Evolutionary conservation across 2,888 invertebrate species (phyloP).

Genomic region (Leucophenga maculata): DNA sequence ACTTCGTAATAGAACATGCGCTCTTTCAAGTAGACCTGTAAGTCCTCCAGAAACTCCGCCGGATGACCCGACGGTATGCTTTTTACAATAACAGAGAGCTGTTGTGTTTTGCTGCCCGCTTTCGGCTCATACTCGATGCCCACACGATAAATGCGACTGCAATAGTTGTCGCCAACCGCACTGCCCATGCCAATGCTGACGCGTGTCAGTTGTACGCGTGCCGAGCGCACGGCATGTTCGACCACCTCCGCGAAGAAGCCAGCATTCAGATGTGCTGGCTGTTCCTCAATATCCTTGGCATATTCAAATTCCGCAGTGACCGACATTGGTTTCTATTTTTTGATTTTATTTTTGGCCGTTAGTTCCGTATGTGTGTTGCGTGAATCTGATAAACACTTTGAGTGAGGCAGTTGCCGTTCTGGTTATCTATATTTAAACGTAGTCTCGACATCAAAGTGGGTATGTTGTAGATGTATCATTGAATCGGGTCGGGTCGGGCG

Average conservation of each 20-base stretch:
- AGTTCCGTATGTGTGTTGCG: no score
- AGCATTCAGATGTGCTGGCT: conserved; percentile 52
- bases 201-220: conserved; percentile 42
- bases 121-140: conserved; percentile 46
- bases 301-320: conserved; percentile 51
- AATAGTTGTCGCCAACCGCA: conserved; percentile 66
- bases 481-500: no score
- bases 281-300: conserved; percentile 45
- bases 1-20: conserved; percentile 67
- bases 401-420: no score
- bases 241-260: conserved; percentile 61
- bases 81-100: conserved; percentile 45
- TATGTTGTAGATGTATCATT: no score
- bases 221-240: conserved; percentile 55
- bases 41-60: conserved; percentile 63
- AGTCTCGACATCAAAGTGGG: no score
- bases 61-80: conserved; percentile 51
- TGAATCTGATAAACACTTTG: no score
- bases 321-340: no score
- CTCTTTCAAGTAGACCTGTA: conserved; percentile 72
- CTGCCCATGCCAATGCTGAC: conserved; percentile 57
- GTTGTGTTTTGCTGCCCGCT: background rate
- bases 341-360: no score
- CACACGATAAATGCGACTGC: conserved; percentile 65
- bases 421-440: no score